Evolutionary conservation across 2,113 vertebrate genomes (phyloP).

Genomic region (Nyctibius bracteatus): DNA sequence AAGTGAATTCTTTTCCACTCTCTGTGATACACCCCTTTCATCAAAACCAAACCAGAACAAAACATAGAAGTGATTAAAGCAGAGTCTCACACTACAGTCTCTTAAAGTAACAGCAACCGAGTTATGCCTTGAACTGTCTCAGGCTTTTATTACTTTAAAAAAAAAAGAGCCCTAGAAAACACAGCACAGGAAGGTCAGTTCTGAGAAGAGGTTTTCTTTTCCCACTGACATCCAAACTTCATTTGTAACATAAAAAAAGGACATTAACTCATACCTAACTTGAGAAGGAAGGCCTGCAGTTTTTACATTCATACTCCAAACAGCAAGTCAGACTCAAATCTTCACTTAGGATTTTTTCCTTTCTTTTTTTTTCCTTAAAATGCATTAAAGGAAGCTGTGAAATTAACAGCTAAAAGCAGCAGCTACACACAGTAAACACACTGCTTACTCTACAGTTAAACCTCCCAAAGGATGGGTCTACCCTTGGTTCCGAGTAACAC

Average conservation of each 20-base stretch:
- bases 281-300: background rate
- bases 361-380: background rate
- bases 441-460: background rate
- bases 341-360: background rate
- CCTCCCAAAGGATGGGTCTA: background rate
- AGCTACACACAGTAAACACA: background rate
- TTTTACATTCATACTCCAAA: background rate
- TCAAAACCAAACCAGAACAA: conserved; percentile 31
- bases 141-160: background rate
- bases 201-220: background rate
- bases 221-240: background rate
- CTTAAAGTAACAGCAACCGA: conserved; percentile 27
- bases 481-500: background rate
- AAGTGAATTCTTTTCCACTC: conserved; percentile 29
- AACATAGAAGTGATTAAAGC: background rate
- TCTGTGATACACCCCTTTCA: conserved; percentile 21
- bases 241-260: background rate
- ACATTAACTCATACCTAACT: background rate
- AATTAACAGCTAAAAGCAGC: background rate
- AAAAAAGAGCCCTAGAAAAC: background rate
- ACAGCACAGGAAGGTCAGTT: background rate
- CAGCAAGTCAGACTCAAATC: background rate
- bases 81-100: background rate
- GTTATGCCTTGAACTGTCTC: background rate
- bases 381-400: background rate